These are phyloP conservation scores for Pelosia muscerda DNA, from an alignment of 2,888 invertebrate genomes.

Conservation along the genomic window DNA sequence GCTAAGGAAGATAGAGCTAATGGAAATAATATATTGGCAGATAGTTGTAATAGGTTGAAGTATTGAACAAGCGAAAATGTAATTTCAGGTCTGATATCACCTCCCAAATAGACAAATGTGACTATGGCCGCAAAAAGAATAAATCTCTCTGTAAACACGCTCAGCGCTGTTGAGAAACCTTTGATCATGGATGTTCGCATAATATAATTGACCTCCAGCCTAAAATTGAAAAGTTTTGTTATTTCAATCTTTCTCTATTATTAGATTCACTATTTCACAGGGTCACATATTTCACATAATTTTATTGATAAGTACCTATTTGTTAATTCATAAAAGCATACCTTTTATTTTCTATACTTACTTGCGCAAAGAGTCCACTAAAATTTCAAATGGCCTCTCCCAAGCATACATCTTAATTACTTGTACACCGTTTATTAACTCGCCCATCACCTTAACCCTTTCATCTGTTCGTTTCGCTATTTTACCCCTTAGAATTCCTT, in stretches of 20 bases:
- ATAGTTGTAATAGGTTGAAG: conserved; percentile 91
- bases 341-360: conserved; percentile 66
- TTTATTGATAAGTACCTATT: no score
- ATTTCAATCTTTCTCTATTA: neutral
- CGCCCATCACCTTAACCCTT: conserved; percentile 92
- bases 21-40: conserved; percentile 89
- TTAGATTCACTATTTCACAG: no score
- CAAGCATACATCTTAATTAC: conserved; percentile 96
- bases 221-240: conserved; percentile 58
- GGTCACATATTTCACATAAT: neutral
- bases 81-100: conserved; percentile 87
- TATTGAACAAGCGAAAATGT: conserved; percentile 93
- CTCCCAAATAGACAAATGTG: conserved; percentile 90
- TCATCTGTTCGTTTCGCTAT: conserved; percentile 91
- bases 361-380: conserved; percentile 90
- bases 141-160: conserved; percentile 94
- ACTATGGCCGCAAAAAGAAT: conserved; percentile 93
- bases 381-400: conserved; percentile 91
- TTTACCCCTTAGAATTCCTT: conserved; percentile 84
- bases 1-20: conserved; percentile 87
- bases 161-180: conserved; percentile 88
- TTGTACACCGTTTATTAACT: conserved; percentile 92
- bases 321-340: neutral
- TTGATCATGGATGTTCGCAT: conserved; percentile 89
- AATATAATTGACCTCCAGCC: conserved; percentile 90